phyloP scores from a whole-genome alignment of 2,888 invertebrate genomes.

The Epinotia brunnichana region DNA sequence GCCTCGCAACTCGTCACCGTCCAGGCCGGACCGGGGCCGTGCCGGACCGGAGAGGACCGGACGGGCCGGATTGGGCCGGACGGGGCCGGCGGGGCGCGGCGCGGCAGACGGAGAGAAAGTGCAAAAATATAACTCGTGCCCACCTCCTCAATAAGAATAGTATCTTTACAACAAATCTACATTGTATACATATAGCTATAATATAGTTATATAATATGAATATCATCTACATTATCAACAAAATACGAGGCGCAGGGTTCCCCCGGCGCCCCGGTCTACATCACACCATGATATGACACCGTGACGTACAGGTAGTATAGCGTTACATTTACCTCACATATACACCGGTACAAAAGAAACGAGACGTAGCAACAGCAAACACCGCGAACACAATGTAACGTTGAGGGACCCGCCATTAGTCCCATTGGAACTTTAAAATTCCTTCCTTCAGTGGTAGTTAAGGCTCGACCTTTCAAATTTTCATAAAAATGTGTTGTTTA shows the following conservation, averaged over 20 bases:
- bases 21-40: constrained; percentile 3
- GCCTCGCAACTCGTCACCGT: constrained; percentile 19
- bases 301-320: constrained; percentile 57
- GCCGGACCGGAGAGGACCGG: not conserved
- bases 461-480: too few species aligned
- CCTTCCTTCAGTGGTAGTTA: too few species aligned
- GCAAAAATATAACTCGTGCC: constrained; percentile 71
- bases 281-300: constrained; percentile 79
- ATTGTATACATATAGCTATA: constrained; percentile 66
- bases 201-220: constrained; percentile 52
- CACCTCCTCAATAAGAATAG: constrained; percentile 43
- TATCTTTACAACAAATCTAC: constrained; percentile 57
- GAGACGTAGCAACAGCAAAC: constrained; percentile 49
- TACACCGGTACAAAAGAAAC: constrained; percentile 45
- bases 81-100: constrained; percentile 33
- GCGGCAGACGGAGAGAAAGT: constrained; percentile 51
- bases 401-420: constrained; percentile 38
- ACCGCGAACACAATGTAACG: constrained; percentile 45
- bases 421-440: not conserved
- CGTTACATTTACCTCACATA: constrained; percentile 46
- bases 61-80: constrained; percentile 6
- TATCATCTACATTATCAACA: constrained; percentile 64
- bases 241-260: constrained; percentile 53
- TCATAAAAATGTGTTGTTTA: too few species aligned
- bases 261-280: constrained; percentile 50